These are phyloP conservation scores for Zaprionus kolodkinae DNA, from an alignment of 1,140 invertebrate genomes.

Conservation along the genomic window DNA sequence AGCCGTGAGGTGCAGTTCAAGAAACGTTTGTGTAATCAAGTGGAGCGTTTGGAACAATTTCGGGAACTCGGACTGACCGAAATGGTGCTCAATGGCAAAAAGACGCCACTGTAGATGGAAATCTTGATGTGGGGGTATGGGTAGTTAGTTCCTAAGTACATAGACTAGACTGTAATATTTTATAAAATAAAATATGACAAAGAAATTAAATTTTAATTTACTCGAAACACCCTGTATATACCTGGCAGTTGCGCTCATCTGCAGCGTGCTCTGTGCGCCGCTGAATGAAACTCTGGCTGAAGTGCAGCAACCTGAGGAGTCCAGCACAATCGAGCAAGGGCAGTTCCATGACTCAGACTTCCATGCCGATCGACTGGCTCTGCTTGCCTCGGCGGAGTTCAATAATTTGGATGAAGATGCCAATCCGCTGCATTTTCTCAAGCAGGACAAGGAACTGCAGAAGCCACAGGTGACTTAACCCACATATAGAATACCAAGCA, in stretches of 20 bases:
- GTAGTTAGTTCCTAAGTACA: slow-evolving; percentile 42
- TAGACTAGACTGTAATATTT: slow-evolving; percentile 63
- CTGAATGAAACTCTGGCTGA: slow-evolving; percentile 4
- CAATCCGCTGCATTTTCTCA: slow-evolving; percentile 70
- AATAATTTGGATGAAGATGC: slow-evolving; percentile 60
- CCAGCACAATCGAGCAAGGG: no score
- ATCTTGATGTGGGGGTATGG: background rate
- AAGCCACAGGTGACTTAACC: slow-evolving; percentile 29
- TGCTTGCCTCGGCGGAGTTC: slow-evolving; percentile 52
- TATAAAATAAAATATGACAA: slow-evolving; percentile 76
- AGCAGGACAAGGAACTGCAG: slow-evolving; percentile 28
- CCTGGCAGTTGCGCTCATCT: slow-evolving; percentile 47
- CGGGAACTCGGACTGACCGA: slow-evolving; percentile 62
- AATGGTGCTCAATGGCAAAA: slow-evolving; percentile 64
- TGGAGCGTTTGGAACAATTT: slow-evolving; percentile 65
- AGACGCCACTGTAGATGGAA: slow-evolving; percentile 35
- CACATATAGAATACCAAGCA: no score
- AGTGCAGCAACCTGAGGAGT: slow-evolving; percentile 14
- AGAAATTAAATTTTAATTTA: background rate
- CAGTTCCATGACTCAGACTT: slow-evolving; percentile 54
- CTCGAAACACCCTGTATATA: background rate
- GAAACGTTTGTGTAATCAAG: slow-evolving; percentile 59
- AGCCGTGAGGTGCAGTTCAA: slow-evolving; percentile 74
- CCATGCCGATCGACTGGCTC: slow-evolving; percentile 53
- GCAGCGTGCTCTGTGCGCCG: slow-evolving; percentile 12